Evolutionary conservation across 2,113 vertebrate genomes (phyloP), one percentile per base, ranked within the genome.

Genomic region (Pandion haliaetus): DNA sequence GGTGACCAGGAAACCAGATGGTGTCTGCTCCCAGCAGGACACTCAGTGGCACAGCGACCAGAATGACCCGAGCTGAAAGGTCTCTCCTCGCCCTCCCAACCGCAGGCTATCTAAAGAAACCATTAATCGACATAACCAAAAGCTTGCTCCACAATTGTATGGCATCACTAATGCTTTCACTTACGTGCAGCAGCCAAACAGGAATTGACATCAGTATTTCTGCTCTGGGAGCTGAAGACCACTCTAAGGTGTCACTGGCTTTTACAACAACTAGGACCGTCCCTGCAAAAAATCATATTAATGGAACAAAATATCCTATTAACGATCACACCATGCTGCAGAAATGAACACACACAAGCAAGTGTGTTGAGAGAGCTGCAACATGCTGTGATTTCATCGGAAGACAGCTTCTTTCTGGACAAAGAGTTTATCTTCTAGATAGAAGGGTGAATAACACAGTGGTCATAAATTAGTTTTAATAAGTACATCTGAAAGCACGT

Each of bases 21-120:
- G 12, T 9, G 40, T 59, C 71, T 88, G 42, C 11, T 88, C 14
- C 55, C 76, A 57, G 57, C 8, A 6, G 70, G 36, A 67, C 54
- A 44, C 0, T 1, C 17, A 44, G 44, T 0, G 1, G 47, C 24
- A 63, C 44, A 25, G 0, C 0, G 31, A 20, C 45, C 14, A 26
- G 49, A 84, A 61, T 3, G 15, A 72, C 38, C 38, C 4, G 8
- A 88, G 47, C 12, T 40, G 66, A 82, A 24, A 52, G 24, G 36
- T 59, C 23, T 58, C 42, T 66, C 73, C 31, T 87, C 3, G 0
- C 44, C 25, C 40, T 66, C 34, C 2, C 1, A 80, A 18, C 10
- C 17, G 32, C 14, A 81, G 28, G 7, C 17, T 55, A 47, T 28
- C 44, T 69, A 84, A 94, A 91, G 57, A 81, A 81, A 62, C 6